Conservation (phyloP, 2,113 vertebrate species). For the Malaclemys terrapin region DNA sequence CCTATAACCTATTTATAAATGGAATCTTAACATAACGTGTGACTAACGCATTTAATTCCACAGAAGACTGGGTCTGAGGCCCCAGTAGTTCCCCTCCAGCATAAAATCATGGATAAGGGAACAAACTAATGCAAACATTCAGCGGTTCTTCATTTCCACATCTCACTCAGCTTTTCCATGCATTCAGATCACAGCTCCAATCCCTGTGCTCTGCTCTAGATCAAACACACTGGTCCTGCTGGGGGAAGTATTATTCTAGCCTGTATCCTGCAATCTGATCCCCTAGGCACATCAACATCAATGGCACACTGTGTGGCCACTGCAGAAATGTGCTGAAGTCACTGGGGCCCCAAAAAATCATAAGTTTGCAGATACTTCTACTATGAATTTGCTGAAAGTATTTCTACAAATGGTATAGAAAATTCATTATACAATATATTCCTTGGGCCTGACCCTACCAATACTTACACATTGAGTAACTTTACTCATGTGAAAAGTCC, state of each 20-base stretch:
- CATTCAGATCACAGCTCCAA: neutral
- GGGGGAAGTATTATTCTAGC: neutral
- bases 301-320: neutral
- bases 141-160: neutral
- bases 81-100: neutral
- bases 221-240: neutral
- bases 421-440: neutral
- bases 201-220: neutral
- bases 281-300: neutral
- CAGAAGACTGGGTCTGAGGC: neutral
- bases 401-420: neutral
- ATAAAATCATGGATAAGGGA: neutral
- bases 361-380: neutral
- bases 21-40: slow-evolving; percentile 12
- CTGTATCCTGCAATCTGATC: neutral
- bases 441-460: neutral
- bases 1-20: slow-evolving; percentile 57
- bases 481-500: neutral
- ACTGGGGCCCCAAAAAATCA: neutral
- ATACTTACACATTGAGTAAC: neutral
- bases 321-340: no score
- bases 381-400: neutral
- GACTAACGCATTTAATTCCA: neutral
- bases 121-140: neutral
- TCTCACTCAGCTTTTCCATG: neutral